phyloP scores from a whole-genome alignment of 2,797 vertebrate genomes.

The Macropus fuliginosus region DNA sequence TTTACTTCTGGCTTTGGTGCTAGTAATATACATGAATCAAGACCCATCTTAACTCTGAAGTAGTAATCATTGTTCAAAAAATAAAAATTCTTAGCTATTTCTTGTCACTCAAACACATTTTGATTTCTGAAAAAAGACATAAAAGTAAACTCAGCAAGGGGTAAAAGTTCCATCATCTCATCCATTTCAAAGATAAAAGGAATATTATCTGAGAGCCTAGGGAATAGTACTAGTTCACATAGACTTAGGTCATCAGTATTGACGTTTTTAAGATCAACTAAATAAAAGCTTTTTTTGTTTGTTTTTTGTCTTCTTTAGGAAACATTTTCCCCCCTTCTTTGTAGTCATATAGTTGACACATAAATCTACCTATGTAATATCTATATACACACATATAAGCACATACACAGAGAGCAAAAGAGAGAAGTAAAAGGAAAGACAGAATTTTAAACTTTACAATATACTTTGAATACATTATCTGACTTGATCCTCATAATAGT shows the following conservation, averaged over 20 bases:
- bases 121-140: conserved; percentile 51
- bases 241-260: conserved; percentile 46
- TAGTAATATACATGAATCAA: not conserved
- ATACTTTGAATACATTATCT: not conserved
- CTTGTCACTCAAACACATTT: conserved; percentile 57
- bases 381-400: not conserved
- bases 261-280: not conserved
- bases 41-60: conserved; percentile 16
- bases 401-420: not conserved
- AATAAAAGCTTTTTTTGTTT: not conserved
- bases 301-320: not conserved
- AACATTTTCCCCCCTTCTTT: not conserved
- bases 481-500: not conserved
- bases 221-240: conserved; percentile 50
- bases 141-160: conserved; percentile 55
- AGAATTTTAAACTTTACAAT: not conserved
- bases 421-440: not conserved
- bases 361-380: not conserved
- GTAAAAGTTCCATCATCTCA: conserved; percentile 68
- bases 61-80: conserved; percentile 54
- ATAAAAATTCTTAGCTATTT: conserved; percentile 42
- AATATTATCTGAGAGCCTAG: conserved; percentile 56
- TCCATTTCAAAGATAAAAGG: conserved; percentile 67
- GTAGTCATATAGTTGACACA: not conserved
- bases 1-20: not conserved